Evolutionary conservation across 2,113 vertebrate species (phyloP), one percentile per base, ranked within the genome.

Genomic region (Hemiscyllium ocellatum): DNA sequence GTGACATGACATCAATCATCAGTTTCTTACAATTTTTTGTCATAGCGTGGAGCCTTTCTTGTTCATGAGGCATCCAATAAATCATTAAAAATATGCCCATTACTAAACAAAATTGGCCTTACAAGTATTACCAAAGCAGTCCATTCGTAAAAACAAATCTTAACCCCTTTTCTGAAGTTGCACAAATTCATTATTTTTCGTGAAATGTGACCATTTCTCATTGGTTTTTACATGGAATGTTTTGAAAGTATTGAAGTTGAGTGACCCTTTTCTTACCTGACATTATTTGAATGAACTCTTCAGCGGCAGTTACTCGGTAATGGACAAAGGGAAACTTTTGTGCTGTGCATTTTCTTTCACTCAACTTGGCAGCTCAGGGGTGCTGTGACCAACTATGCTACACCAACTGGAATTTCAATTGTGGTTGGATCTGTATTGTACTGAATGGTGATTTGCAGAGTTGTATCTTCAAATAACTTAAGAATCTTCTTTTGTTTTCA

Each of bases 1-100:
- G 61, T 50, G 22, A 90, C 89, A 70, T 66, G 90, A 42, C 89
- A 94, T 96, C 95, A 95, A 96, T 96, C 96, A 96, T 89, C 24
- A 37, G 56, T 70, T 50, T 42, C 85, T 22, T 93, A 26, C 94
- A 95, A 37, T 72, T 95, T 94, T 95, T 95, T 52, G 66, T 42
- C 94, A 95, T 0, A 10, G 94, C 68, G 12, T 95, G 69, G 20
- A 33, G 94, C 94, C 94, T 72, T 76, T 72, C 52, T 95, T 95
- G 69, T 68, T 95, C 26, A 95, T 6, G 24, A 95, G 33, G 94
- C 94, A 50, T 95, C 94, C 69, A 33, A 33, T 24, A 95, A 69
- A 76, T 95, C 94, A 76, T 95, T 95, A 50, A 72, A 76, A 76
- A 95, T 72, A 72, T 50, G 19, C 69, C 68, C 69, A 29, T 33